These are phyloP conservation scores for Desmophyllum pertusum DNA, from an alignment of 92 coral and sea anemone species.

Conservation along the genomic window DNA sequence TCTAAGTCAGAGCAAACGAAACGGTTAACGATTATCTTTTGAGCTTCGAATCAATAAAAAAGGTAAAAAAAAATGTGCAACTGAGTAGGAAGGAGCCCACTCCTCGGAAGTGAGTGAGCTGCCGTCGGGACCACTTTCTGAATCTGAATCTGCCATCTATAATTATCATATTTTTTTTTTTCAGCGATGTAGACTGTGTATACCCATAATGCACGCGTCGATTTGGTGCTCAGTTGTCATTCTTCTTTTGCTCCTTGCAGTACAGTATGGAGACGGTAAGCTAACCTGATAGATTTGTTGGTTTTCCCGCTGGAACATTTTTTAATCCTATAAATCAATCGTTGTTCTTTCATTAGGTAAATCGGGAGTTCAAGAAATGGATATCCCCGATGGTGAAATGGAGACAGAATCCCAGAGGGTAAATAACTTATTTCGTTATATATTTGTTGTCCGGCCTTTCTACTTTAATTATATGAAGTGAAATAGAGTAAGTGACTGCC, in stretches of 20 bases:
- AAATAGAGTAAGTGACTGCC: too few species aligned
- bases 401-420: slow-evolving; percentile 33
- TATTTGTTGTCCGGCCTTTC: too few species aligned
- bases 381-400: slow-evolving; percentile 21
- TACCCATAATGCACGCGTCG: slow-evolving; percentile 32
- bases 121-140: background rate
- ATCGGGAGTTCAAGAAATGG: slow-evolving; percentile 14
- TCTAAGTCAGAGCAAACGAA: background rate
- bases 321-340: background rate
- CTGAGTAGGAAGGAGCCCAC: too few species aligned
- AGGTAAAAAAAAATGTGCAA: too few species aligned
- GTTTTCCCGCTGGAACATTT: background rate
- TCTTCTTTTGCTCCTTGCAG: slow-evolving; percentile 18
- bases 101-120: too few species aligned
- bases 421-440: background rate
- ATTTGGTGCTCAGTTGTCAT: slow-evolving; percentile 37
- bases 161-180: background rate
- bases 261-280: slow-evolving; percentile 41
- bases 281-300: background rate
- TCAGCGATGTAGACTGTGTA: slow-evolving; percentile 42
- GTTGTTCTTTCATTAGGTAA: slow-evolving; percentile 19
- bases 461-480: too few species aligned
- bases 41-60: background rate
- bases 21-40: background rate
- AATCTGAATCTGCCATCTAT: background rate